Base-by-base conservation (phyloP, 2,113 vertebrate species). In the Lophura nycthemera region DNA sequence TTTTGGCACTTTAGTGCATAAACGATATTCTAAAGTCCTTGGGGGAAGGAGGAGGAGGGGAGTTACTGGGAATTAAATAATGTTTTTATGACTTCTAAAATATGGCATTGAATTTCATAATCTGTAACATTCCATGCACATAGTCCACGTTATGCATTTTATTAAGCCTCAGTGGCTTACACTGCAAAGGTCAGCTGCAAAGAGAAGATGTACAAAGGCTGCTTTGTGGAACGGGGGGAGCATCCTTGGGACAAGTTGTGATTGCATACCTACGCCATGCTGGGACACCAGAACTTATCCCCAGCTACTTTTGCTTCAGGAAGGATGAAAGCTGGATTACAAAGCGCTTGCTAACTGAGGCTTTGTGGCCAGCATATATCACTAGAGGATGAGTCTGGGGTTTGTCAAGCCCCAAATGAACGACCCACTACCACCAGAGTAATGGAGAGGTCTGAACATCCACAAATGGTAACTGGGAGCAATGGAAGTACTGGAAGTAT, bases 1-100 rank as follows among this genome's bases (percentile, higher is more conserved):
- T 43, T 86, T 88, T 94, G 89, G 88, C 65, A 59, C 87, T 88
- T 85, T 54, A 82, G 63, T 61, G 47, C 61, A n/a, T 88, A 87
- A 95, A 78, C n/a, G n/a, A 79, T 34, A 72, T 89, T 79, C 52
- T 73, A 8, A 8, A 73, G 24, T 47, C 79, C 86, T 65, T 6
- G 30, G 64, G 57, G 38, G 21, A 48, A 50, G 27, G 21, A 38
- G 21, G 57, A 54, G 13, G 36, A 29, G 32, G 38, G 52, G 60
- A 5, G 30, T 71, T 85, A 21, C 66, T 92, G 64, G 56, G 89
- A 95, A 80, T 88, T 54, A 73, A 36, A 82, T 59, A 73, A 70
- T 88, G 29, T 78, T 89, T 93, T 96, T 95, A 56, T 71, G 82
- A 64, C 40, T 88, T 88, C 77, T 88, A 93, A 91, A 86, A 74